A percentile compares a stretch with the other conserved stretches of the same genome.
phyloP scores from a whole-genome alignment of 1,140 invertebrate genomes.

The Frieseomelitta varia region DNA sequence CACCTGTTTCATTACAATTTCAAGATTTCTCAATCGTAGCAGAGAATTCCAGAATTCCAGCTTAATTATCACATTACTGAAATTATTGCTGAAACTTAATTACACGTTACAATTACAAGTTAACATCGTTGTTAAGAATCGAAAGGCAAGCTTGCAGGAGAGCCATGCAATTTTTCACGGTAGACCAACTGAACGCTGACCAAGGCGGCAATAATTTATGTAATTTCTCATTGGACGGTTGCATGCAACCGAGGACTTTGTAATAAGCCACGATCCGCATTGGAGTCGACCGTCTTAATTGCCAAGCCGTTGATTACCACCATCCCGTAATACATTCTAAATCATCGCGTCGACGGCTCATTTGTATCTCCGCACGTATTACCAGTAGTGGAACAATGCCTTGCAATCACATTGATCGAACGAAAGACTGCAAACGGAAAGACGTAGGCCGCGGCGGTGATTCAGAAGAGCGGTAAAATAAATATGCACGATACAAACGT shows the following conservation, averaged over 20 bases:
- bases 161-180: neutral
- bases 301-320: conserved; percentile 1
- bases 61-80: neutral
- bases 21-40: neutral
- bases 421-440: neutral
- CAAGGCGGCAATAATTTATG: conserved; percentile 33
- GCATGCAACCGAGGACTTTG: conserved; percentile 18
- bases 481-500: neutral
- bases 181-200: conserved; percentile 24
- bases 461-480: neutral
- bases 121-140: neutral
- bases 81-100: neutral
- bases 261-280: conserved; percentile 44
- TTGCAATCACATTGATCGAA: conserved; percentile 1
- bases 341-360: conserved; percentile 46
- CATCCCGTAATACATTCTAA: conserved; percentile 38
- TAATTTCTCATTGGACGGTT: conserved; percentile 20
- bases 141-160: neutral
- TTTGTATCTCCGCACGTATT: conserved; percentile 33
- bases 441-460: neutral
- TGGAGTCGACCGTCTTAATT: conserved; percentile 48
- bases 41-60: neutral
- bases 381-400: conserved; percentile 29
- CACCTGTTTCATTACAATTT: neutral
- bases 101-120: neutral